phyloP scores from a whole-genome alignment of 2,888 invertebrate species.

The Pinctada fucata region DNA sequence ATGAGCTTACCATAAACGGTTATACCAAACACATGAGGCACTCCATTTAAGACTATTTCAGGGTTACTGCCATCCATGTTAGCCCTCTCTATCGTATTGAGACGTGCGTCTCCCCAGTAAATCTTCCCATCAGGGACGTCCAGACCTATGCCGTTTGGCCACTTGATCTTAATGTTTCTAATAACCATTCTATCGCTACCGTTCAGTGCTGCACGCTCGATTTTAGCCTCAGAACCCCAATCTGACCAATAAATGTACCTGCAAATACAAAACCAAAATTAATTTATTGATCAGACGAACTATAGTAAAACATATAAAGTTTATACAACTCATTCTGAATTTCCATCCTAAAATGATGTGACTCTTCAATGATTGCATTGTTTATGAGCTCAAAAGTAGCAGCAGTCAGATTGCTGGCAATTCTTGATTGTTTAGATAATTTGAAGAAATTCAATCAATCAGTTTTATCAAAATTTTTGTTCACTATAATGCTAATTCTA shows the following conservation, averaged over 20 bases:
- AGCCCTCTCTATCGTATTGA: constrained; percentile 89
- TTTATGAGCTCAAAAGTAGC: too few relatives aligned
- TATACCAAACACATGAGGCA: constrained; percentile 89
- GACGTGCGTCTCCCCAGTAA: constrained; percentile 92
- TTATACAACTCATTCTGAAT: too few relatives aligned
- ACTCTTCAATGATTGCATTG: too few relatives aligned
- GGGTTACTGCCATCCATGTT: constrained; percentile 89
- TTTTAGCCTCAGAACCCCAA: constrained; percentile 87
- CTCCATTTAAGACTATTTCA: constrained; percentile 86
- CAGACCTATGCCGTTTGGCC: constrained; percentile 93
- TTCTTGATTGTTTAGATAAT: too few relatives aligned
- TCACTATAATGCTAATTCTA: too few relatives aligned
- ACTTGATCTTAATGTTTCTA: constrained; percentile 91
- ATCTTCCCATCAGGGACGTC: constrained; percentile 85
- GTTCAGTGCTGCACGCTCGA: constrained; percentile 88
- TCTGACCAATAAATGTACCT: constrained; percentile 85
- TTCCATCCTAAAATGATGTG: too few relatives aligned
- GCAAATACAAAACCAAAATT: constrained; percentile 30
- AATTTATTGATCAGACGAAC: too few relatives aligned
- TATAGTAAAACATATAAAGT: too few relatives aligned
- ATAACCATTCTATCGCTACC: constrained; percentile 85
- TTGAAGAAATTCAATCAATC: too few relatives aligned
- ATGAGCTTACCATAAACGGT: constrained; percentile 62
- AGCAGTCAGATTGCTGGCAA: too few relatives aligned
- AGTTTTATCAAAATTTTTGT: too few relatives aligned